phyloP scores from a whole-genome alignment of 2,113 vertebrate species.

The Nothocercus julius region DNA sequence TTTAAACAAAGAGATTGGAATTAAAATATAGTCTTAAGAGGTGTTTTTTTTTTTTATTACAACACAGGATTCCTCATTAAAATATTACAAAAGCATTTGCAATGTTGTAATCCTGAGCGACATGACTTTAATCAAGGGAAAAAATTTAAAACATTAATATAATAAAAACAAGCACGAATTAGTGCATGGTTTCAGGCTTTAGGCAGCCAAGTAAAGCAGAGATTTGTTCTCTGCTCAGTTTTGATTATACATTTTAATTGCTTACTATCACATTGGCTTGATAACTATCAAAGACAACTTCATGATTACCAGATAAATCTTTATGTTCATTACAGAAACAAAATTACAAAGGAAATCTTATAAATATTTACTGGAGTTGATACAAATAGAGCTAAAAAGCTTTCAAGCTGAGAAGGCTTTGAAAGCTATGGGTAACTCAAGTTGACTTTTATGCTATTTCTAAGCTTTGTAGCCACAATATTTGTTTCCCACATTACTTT shows the following conservation, averaged over 20 bases:
- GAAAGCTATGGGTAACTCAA: background rate
- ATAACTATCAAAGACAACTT: conserved; percentile 54
- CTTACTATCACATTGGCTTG: conserved; percentile 42
- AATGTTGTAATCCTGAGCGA: conserved; percentile 15
- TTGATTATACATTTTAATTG: conserved; percentile 51
- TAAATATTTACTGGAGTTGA: conserved; percentile 3
- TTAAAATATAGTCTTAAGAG: background rate
- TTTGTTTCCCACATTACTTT: background rate
- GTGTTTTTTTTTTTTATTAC: background rate
- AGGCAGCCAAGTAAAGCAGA: background rate
- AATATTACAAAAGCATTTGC: conserved; percentile 22
- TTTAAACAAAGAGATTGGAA: background rate
- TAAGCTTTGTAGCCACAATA: background rate
- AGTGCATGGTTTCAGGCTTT: conserved; percentile 33
- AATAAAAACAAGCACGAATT: conserved; percentile 21
- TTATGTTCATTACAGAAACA: background rate
- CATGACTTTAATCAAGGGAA: background rate
- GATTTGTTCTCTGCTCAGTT: background rate
- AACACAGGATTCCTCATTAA: background rate
- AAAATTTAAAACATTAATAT: background rate
- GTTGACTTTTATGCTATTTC: background rate
- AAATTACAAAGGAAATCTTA: background rate
- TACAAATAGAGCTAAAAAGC: conserved; percentile 23
- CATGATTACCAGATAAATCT: conserved; percentile 37
- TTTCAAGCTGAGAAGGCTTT: background rate